Evolutionary conservation across 64 coral and sea anemone species (phyloP), one percentile per base, ranked within the genome.

Genomic region (Montipora efflorescens): DNA sequence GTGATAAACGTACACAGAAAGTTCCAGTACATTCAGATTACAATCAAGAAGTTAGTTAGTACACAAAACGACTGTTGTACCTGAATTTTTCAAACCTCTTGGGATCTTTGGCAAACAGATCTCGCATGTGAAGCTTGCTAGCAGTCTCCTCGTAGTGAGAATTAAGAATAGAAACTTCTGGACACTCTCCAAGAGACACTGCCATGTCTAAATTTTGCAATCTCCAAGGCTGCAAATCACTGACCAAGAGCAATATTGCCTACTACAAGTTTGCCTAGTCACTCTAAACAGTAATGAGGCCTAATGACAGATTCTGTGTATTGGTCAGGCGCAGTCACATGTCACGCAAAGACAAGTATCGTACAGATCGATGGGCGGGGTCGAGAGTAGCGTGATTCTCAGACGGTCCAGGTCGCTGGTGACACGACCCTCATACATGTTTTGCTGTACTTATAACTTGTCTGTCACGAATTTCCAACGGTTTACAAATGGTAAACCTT

Each of bases 61-160:
- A 82, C 1, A 1, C 7, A 51, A 86, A 71, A 16, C 48, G 48
- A 19, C 76, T n/a, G 9, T 1, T 49, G 36, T 9, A 95, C 94
- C 89, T 95, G 76, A 95, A 95, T 89, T 95, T 95, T 7, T 92
- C 46, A 76, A 95, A 95, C 10, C 94, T 52, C 2, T 88, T 21
- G 8, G 84, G 52, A 88, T 95, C 94, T 18, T 46, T 74, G 80
- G 92, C 83, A 47, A 95, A 95, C n/a, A 95, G 45, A 70, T 81
- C 76, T 76, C 94, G 86, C 94, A 95, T 95, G 78, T 95, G 94
- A 8, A 95, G 22, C 7, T 75, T 83, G 4, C 78, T 83, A 1
- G 59, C 94, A 14, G 83, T 36, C 36, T 36, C 13, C 8, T 95
- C 74, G 53, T 92, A 89, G 43, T 95, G 94, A 47, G 72, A 62